Evolutionary conservation across 2,797 vertebrate species (phyloP).

Genomic region (Perdix hodgsoniae): DNA sequence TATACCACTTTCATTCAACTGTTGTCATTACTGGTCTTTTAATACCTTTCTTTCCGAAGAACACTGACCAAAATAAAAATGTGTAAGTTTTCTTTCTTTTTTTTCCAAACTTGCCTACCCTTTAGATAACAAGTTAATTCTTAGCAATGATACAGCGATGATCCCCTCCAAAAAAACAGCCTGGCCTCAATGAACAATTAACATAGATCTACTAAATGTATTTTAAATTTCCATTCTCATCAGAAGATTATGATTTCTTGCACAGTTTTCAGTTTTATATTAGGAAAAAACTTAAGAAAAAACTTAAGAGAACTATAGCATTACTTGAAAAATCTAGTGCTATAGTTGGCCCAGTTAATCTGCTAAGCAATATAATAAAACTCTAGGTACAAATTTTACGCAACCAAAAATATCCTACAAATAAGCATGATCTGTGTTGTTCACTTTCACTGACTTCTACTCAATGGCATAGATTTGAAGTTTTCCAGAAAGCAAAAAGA

Average conservation of each 20-base stretch:
- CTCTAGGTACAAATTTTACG: not conserved
- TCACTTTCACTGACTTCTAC: not conserved
- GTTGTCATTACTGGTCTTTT: not conserved
- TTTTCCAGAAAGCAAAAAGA: not conserved
- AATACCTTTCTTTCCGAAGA: not conserved
- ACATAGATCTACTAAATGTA: not conserved
- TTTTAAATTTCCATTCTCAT: not conserved
- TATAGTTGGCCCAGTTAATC: not conserved
- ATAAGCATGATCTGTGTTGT: not conserved
- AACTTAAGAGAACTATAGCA: not conserved
- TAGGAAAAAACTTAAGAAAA: not conserved
- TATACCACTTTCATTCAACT: not conserved
- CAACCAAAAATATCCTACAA: not conserved
- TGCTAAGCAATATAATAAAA: not conserved
- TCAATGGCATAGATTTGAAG: not conserved
- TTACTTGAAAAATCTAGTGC: not conserved
- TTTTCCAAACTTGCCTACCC: not conserved
- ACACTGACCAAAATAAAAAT: not conserved
- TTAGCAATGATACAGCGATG: not conserved
- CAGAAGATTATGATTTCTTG: not conserved
- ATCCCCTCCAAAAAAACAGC: not conserved
- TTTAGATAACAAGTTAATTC: not conserved
- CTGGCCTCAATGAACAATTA: not conserved
- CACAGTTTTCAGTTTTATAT: not conserved
- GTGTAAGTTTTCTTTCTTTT: not conserved